Evolutionary conservation across 2,797 vertebrate genomes (phyloP), one percentile per base, ranked within the genome.

Genomic region (Amniataba percoides): DNA sequence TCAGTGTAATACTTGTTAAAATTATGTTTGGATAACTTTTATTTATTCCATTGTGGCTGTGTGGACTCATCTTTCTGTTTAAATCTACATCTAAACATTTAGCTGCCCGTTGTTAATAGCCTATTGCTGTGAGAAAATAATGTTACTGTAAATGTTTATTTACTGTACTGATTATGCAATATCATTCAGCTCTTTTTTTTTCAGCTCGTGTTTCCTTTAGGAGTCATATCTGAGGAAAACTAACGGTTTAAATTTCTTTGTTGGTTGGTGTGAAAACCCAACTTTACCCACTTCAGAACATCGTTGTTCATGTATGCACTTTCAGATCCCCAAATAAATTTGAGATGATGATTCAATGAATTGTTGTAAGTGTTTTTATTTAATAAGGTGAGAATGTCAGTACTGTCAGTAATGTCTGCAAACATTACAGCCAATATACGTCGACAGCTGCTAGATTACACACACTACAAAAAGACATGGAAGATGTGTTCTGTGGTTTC

Each of bases 271-370:
- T 91, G n/a, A 66, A 88, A 89, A 82, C 68, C 56, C 74, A 68
- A 86, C 36, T 80, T 88, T 70, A 79, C 66, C 76, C 68, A 72
- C 77, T 84, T 88, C 70, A 77, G 84, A 80, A 80, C 81, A 81
- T 65, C 64, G 84, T 53, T 84, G 81, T 90, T 89, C 63, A 66
- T 88, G 88, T 91, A 85, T 83, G 87, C 89, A 93, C 90, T 89
- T 92, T 92, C 49, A 84, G 21, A 89, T 85, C 78, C 74, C 84
- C 51, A 77, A 93, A 94, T 92, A 92, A 92, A 94, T 72, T 66
- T 84, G 31, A 89, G 18, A 81, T 52, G 66, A 84, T 81, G 56
- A 19, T 71, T 74, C 23, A 68, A 76, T 25, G 0, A 74, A 27
- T 60, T 53, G 43, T 36, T 82, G 0, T 45, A 45, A 27, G 59